These are phyloP conservation scores for Hystrix brachyura DNA, from an alignment of 2,113 vertebrate species.

Conservation along the genomic window DNA sequence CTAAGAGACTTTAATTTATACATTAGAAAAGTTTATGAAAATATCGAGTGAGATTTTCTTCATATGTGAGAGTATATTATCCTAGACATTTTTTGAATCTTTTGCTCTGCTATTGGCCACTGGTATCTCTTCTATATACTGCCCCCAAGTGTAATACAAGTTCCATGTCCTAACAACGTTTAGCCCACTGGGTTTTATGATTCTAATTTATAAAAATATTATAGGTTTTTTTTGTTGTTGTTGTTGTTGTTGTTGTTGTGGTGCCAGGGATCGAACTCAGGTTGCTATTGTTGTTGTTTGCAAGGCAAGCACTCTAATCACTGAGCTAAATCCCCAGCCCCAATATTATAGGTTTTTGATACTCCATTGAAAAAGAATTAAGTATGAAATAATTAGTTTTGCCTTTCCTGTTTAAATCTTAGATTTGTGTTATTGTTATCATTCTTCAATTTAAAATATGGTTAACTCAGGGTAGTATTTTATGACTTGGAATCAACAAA, in stretches of 20 bases:
- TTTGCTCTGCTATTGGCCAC: not conserved
- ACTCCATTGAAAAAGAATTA: not conserved
- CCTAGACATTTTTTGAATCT: not conserved
- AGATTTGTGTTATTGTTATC: not conserved
- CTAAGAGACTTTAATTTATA: not conserved
- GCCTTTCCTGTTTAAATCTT: not conserved
- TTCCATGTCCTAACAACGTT: not conserved
- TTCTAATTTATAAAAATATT: not conserved
- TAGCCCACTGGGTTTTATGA: not conserved
- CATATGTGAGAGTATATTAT: not conserved
- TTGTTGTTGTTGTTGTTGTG: no score
- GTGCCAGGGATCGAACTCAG: no score
- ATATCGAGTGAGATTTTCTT: not conserved
- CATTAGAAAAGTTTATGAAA: constrained; percentile 20
- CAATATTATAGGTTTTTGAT: not conserved
- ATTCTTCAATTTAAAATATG: not conserved
- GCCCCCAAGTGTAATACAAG: not conserved
- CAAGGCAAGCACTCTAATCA: no score
- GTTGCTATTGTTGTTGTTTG: no score
- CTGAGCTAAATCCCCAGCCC: no score
- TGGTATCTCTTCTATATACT: not conserved
- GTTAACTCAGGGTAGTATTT: not conserved
- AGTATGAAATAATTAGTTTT: not conserved
- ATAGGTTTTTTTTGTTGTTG: not conserved
- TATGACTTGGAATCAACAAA: not conserved